Evolutionary conservation across 2,888 invertebrate species (phyloP), one percentile per base, ranked within the genome.

Genomic region (Cephus runcator): DNA sequence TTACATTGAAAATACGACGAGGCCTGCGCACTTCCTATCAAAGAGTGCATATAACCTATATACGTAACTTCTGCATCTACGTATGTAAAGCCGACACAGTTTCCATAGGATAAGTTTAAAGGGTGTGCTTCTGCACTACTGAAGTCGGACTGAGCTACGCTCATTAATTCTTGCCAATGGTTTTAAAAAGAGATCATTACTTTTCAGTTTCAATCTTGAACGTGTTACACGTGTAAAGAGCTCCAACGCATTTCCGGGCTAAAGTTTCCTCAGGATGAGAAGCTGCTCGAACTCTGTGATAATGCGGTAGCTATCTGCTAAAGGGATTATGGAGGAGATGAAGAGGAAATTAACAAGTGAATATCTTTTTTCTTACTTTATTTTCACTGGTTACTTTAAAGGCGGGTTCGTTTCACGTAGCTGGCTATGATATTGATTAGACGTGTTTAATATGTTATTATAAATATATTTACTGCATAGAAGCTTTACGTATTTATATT

Each of bases 281-380:
- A 23, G 9, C 23, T 56, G 56, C 23, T 56, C 9, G 56, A 56
- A 56, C 56, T 56, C 56, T 56, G 9, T 23, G 56, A 15, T 56
- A 56, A 23, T 9, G 56, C 9, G 56, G 23, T 23, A 56, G 56
- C 56, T 56, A 23, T 23, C 56, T 2, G 9, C 23, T 23, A 56
- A 56, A 6, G 56, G 23, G 56, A 56, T 56, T 56, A 56, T 23
- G 76, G 75, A 75, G 12, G 11, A 75, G 77, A 74, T 71, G 40
- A 75, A 83, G 82, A 85, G 86, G 85, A 88, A 87, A 89, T 88
- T 86, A 89, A 88, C 86, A 83, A 86, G 83, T 83, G 77, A 69
- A 69, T 75, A 76, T 75, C 79, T 83, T 76, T 83, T 84, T 85
- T 84, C 83, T 84, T 80, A 56, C 9, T 23, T 56, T 15, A 23